phyloP scores from a whole-genome alignment of 2,113 vertebrate genomes.

The Notechis scutatus region DNA sequence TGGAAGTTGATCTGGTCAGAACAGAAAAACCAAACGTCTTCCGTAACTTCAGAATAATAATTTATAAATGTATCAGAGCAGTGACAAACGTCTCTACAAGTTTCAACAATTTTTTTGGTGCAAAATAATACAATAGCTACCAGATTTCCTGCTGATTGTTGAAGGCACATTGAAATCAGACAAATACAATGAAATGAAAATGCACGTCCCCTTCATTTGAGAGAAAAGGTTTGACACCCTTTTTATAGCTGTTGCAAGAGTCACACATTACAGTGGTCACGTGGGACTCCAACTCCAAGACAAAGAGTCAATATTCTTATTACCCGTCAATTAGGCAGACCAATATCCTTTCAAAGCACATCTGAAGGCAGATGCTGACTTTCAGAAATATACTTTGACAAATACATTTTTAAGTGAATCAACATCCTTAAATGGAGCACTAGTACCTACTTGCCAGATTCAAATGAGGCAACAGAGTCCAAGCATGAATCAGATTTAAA shows the following conservation, averaged over 20 bases:
- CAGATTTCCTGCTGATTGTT: slow-evolving; percentile 25
- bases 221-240: not conserved
- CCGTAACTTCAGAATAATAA: slow-evolving; percentile 58
- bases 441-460: not conserved
- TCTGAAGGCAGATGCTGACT: not conserved
- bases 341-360: not conserved
- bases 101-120: slow-evolving; percentile 27
- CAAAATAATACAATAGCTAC: slow-evolving; percentile 30
- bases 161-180: slow-evolving; percentile 57
- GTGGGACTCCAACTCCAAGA: not conserved
- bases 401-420: not conserved
- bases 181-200: not conserved
- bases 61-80: slow-evolving; percentile 61
- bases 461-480: not conserved
- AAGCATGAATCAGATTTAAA: not conserved
- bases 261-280: not conserved
- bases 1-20: not conserved
- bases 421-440: not conserved
- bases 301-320: not conserved
- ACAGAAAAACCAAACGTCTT: not conserved
- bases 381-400: not conserved
- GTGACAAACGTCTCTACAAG: slow-evolving; percentile 40
- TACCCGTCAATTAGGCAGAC: no score
- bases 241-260: not conserved
- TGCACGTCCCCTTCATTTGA: not conserved